Conservation (phyloP, 2,113 vertebrate species). For the Cacatua alba region DNA sequence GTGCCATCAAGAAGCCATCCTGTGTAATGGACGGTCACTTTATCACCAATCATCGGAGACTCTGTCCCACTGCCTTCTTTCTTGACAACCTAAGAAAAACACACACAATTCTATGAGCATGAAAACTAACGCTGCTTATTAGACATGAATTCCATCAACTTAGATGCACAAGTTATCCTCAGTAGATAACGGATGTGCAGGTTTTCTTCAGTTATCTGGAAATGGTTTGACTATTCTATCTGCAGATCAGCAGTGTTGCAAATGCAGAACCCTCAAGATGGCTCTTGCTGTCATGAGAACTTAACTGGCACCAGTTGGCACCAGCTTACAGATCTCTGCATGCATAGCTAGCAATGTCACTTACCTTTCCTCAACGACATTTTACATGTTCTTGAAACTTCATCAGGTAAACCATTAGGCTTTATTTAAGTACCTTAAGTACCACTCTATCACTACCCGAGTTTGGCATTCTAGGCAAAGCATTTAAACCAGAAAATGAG, state of each 20-base stretch:
- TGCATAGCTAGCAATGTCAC: background rate
- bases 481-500: background rate
- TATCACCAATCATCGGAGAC: conserved; percentile 92
- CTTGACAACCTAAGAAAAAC: conserved; percentile 84
- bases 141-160: background rate
- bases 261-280: conserved; percentile 9
- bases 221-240: background rate
- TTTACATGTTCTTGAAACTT: background rate
- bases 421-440: background rate
- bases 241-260: background rate
- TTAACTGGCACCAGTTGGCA: background rate
- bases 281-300: background rate
- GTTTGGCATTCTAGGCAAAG: background rate
- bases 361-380: background rate
- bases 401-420: background rate
- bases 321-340: background rate
- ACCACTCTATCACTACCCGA: accelerated
- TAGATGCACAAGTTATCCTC: accelerated
- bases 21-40: conserved; percentile 94
- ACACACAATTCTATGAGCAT: background rate
- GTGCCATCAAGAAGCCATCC: conserved; percentile 92
- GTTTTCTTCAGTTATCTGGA: background rate
- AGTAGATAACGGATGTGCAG: background rate
- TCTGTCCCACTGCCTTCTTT: conserved; percentile 87
- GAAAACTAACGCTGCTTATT: background rate